A percentile compares a stretch with the other conserved stretches of the same genome.
phyloP scores from a whole-genome alignment of 2,888 invertebrate genomes.

The Spisula solida region DNA sequence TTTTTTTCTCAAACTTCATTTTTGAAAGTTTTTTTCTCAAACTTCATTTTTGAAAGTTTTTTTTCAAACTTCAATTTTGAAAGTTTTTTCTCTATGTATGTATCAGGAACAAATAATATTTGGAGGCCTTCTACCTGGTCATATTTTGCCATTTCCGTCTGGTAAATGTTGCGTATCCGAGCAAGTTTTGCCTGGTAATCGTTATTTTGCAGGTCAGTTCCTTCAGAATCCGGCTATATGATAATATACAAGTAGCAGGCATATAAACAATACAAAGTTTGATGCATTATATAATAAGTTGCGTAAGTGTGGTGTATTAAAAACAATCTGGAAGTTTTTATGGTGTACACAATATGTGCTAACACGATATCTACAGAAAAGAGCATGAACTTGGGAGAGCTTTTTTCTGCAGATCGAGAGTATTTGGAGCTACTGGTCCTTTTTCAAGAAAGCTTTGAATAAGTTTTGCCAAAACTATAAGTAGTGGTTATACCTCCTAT shows the following conservation, averaged over 20 bases:
- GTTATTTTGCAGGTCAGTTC: conserved; percentile 78
- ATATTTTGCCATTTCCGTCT: conserved; percentile 80
- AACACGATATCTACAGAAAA: background rate
- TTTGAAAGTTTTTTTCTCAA: no score
- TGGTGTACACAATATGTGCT: background rate
- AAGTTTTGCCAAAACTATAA: no score
- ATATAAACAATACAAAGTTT: conserved; percentile 41
- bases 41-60: no score
- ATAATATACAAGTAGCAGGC: conserved; percentile 49
- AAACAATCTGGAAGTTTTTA: conserved; percentile 38
- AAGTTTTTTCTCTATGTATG: no score
- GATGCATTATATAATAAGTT: conserved; percentile 27
- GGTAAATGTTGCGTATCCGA: conserved; percentile 80
- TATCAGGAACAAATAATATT: conserved; percentile 9
- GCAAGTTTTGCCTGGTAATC: conserved; percentile 80
- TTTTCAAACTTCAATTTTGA: no score
- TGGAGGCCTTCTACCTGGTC: conserved; percentile 74
- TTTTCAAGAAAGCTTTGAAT: no score
- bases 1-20: no score
- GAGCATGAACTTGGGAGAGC: no score
- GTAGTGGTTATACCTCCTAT: no score
- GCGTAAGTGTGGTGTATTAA: conserved; percentile 22
- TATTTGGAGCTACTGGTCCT: no score
- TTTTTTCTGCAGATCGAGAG: no score
- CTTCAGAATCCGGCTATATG: conserved; percentile 73